phyloP scores from a whole-genome alignment of 2,888 invertebrate genomes.

The Ochropacha duplaris region DNA sequence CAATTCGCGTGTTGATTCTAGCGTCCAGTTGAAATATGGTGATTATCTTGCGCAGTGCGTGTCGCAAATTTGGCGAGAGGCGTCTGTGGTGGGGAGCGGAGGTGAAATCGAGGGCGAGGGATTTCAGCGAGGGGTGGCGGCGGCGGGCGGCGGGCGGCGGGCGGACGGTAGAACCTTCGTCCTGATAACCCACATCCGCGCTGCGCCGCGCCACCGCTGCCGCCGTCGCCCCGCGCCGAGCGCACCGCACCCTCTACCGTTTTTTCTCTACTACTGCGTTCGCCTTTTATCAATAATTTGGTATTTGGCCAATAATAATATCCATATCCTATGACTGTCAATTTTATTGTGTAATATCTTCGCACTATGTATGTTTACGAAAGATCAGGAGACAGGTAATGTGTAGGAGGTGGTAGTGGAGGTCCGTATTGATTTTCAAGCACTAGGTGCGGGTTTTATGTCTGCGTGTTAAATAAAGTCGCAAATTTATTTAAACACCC shows the following conservation, averaged over 20 bases:
- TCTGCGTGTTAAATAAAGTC: not conserved
- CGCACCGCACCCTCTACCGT: slow-evolving; percentile 24
- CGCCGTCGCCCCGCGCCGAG: slow-evolving; percentile 39
- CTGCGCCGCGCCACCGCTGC: slow-evolving; percentile 43
- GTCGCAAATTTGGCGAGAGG: slow-evolving; percentile 37
- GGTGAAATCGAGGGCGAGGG: slow-evolving; percentile 43
- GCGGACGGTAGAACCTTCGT: slow-evolving; percentile 48
- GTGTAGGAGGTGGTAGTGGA: not conserved
- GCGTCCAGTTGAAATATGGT: slow-evolving; percentile 16
- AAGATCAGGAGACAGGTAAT: not conserved
- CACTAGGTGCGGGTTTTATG: not conserved
- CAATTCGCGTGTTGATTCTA: not conserved
- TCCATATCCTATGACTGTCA: no score
- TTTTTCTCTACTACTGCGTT: slow-evolving; percentile 12
- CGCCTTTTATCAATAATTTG: not conserved
- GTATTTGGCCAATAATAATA: not conserved
- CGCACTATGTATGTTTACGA: not conserved
- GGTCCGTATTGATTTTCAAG: not conserved
- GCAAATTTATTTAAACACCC: not conserved
- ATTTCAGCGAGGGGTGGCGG: slow-evolving; percentile 33
- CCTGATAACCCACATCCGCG: slow-evolving; percentile 68
- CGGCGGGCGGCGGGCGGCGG: not conserved
- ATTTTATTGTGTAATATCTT: not conserved
- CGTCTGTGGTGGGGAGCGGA: slow-evolving; percentile 34
- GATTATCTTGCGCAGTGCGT: slow-evolving; percentile 51